Evolutionary conservation across 2,113 vertebrate genomes (phyloP).

Genomic region (Gobiocypris rarus): DNA sequence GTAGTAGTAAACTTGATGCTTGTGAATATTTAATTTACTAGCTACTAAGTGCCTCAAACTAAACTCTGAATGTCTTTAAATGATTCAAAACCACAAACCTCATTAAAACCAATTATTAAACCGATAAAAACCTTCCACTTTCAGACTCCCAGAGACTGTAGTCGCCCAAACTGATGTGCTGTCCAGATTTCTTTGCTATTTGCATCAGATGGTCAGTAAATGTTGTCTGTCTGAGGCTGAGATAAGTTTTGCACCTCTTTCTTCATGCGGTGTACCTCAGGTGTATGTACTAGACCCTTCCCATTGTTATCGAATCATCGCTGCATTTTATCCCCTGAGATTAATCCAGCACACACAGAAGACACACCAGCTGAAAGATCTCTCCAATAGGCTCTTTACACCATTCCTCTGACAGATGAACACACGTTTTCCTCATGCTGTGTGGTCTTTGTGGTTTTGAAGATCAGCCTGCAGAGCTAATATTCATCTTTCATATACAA

Average conservation of each 20-base stretch:
- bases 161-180: not conserved
- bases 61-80: not conserved
- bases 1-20: too few relatives aligned
- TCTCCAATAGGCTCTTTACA: constrained; percentile 16
- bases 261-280: not conserved
- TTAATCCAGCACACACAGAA: not conserved
- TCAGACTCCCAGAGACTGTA: not conserved
- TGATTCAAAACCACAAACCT: not conserved
- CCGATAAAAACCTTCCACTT: not conserved
- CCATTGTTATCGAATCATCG: too few relatives aligned
- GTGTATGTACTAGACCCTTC: not conserved
- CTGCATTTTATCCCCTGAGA: not conserved
- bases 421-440: constrained; percentile 23
- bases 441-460: constrained; percentile 53
- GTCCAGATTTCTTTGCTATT: not conserved
- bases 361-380: constrained; percentile 6
- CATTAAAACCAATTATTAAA: not conserved
- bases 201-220: not conserved
- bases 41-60: not conserved
- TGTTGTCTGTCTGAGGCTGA: not conserved
- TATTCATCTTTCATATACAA: constrained; percentile 8
- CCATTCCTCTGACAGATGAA: constrained; percentile 36
- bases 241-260: not conserved
- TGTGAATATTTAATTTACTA: not conserved
- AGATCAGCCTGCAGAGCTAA: not conserved